Percentiles rank a stretch among this genome's conserved stretches.
Conservation (phyloP, 1,140 invertebrate species). For the roundworm (Caenorhabditis elegans) region WBcel235 BX284603.4:10172001-10172500, state of each 20-base stretch:
- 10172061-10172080: background rate
- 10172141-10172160: background rate
- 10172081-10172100: constrained; percentile 32
- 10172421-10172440: no score
- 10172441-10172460: no score
- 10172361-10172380: no score
- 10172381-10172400: no score
- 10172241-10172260: no score
- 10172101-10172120: no score
- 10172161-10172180: background rate
- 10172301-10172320: background rate
- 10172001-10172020: background rate
- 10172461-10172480: no score
- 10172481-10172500: no score
- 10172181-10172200: background rate
- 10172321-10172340: no score
- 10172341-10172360: no score
- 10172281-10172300: background rate
- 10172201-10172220: background rate
- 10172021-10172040: constrained; percentile 36
- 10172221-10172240: constrained; percentile 3
- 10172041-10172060: background rate
- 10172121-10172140: constrained; percentile 2
- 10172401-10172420: no score
- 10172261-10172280: background rate